Evolutionary conservation across 2,888 invertebrate species (phyloP).

Genomic region (Ischnura elegans): DNA sequence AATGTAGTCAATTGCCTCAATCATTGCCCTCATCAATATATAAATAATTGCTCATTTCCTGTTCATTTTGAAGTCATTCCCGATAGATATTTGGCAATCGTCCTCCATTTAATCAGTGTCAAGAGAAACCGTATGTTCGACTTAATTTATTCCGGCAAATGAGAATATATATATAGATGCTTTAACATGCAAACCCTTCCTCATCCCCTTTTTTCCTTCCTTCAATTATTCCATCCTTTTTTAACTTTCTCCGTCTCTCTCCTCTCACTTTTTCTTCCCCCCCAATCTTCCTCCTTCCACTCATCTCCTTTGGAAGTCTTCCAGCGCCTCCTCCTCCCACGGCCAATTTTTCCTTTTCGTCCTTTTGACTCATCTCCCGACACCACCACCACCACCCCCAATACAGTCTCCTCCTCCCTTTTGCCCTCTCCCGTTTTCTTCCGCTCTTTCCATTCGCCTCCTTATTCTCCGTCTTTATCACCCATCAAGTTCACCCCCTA

Average conservation of each 20-base stretch:
- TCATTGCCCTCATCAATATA: no score
- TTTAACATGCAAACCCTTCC: background rate
- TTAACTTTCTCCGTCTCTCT: background rate
- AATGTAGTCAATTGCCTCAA: no score
- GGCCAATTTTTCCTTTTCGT: background rate
- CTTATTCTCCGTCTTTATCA: background rate
- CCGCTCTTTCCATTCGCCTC: background rate
- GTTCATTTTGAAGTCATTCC: no score
- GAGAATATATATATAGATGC: conserved; percentile 4
- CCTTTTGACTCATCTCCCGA: no score
- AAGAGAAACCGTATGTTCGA: background rate
- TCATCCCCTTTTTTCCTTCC: background rate
- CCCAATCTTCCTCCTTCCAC: background rate
- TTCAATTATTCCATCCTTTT: conserved; percentile 12
- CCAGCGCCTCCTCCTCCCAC: background rate
- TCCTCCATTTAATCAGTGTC: background rate
- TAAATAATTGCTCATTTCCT: no score
- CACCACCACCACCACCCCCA: background rate
- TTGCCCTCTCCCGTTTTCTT: background rate
- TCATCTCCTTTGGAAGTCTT: background rate
- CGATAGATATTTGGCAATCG: no score
- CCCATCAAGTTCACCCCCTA: background rate
- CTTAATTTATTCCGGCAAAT: background rate
- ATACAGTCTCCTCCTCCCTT: background rate
- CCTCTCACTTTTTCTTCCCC: background rate